phyloP scores from a whole-genome alignment of 2,888 invertebrate species.

The Meloe dianella region DNA sequence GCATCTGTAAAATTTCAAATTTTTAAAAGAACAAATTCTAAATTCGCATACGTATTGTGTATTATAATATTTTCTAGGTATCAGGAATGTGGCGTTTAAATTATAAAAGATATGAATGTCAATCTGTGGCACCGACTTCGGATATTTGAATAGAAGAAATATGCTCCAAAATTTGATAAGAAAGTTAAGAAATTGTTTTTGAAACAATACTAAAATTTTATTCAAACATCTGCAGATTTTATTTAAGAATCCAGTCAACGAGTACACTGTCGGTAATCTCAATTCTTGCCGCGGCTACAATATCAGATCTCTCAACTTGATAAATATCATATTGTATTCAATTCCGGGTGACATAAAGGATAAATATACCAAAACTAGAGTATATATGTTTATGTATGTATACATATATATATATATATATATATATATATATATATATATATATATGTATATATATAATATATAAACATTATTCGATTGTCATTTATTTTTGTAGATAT shows the following conservation, averaged over 20 bases:
- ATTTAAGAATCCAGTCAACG: conserved; percentile 24
- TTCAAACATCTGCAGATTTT: conserved; percentile 32
- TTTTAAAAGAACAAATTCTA: background rate
- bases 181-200: conserved; percentile 35
- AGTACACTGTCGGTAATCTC: conserved; percentile 31
- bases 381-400: background rate
- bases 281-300: conserved; percentile 18
- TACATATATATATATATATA: conserved; percentile 16
- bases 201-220: conserved; percentile 33
- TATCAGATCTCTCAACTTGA: conserved; percentile 29
- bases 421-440: conserved; percentile 17
- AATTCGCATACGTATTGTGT: background rate
- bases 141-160: conserved; percentile 40
- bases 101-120: conserved; percentile 25
- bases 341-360: conserved; percentile 18
- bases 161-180: conserved; percentile 33
- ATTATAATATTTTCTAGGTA: background rate
- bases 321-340: conserved; percentile 29
- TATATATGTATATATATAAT: conserved; percentile 13
- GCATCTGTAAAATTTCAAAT: background rate
- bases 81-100: conserved; percentile 27
- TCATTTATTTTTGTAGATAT: conserved; percentile 30
- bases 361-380: conserved; percentile 22
- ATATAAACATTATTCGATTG: conserved; percentile 26
- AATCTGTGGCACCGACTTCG: conserved; percentile 19